Evolutionary conservation across 2,113 vertebrate genomes (phyloP), one percentile per base, ranked within the genome.

Genomic region (Ochotona princeps): DNA sequence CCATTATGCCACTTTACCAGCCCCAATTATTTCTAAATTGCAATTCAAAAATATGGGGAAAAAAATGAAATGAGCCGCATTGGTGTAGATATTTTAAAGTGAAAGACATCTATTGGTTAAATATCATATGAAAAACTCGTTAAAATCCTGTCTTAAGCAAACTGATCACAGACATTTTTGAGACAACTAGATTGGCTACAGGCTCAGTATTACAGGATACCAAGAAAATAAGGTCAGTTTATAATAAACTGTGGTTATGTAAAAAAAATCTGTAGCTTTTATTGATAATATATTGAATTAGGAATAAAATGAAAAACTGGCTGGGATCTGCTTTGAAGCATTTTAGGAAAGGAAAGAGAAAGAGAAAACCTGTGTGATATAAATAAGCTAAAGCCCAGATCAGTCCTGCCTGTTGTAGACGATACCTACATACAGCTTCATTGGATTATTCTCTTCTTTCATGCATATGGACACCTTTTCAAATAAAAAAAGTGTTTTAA

Each of bases 401-500:
- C 20, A 92, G 35, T 72, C 26, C 80, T 90, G 63, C 8, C 20
- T 80, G 0, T 69, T 49, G 13, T 67, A 66, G 14, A 82, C 51
- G 17, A 69, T 38, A n/a, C 2, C 44, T 18, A 47, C 20, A 32
- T 69, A 28, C 38, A 69, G 12, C 79, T 69, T 38, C 20, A 90
- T 76, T 93, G 61, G 18, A 61, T 20, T 67, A 65, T 73, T 87
- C 21, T 74, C 30, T 70, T 91, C 38, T 85, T 84, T 51, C n/a
- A 15, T 66, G 18, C 72, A 69, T 73, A 5, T n/a, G 92, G 25
- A 74, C 81, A 86, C 35, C 0, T 51, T 86, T 89, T 49, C 86
- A 26, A 89, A 76, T 60, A 87, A 92, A 88, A 88, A 61, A 65
- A 21, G 5, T 76, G 11, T 95, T 93, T 87, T 65, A 92, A 87